Evolutionary conservation across 2,888 invertebrate species (phyloP).

Genomic region (Troilus luridus): DNA sequence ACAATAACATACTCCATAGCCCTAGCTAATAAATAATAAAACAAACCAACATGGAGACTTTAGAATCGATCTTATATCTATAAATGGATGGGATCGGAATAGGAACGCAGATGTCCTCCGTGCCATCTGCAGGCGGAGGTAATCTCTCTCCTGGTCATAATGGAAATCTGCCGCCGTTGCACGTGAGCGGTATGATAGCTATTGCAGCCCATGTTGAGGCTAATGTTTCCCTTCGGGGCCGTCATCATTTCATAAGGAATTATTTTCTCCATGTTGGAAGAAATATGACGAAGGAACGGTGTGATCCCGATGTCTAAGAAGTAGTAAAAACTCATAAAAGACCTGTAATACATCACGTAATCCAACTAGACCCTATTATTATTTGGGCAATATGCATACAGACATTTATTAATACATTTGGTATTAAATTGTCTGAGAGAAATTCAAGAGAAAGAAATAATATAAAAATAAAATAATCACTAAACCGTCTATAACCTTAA

Average conservation of each 20-base stretch:
- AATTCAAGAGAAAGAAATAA: too few relatives aligned
- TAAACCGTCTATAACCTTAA: too few relatives aligned
- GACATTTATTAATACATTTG: too few relatives aligned
- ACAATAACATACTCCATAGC: not conserved
- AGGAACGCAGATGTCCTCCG: constrained; percentile 38
- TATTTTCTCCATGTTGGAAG: too few relatives aligned
- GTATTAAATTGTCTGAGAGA: too few relatives aligned
- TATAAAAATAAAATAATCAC: too few relatives aligned
- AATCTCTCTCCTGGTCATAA: constrained; percentile 42
- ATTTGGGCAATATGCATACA: too few relatives aligned
- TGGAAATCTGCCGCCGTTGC: constrained; percentile 36
- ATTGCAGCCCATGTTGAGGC: not conserved
- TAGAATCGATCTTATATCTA: not conserved
- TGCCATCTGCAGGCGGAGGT: constrained; percentile 27
- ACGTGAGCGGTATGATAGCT: not conserved
- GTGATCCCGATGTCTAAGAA: too few relatives aligned
- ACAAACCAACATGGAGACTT: not conserved
- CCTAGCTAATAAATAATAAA: not conserved
- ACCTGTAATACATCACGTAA: too few relatives aligned
- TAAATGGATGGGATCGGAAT: not conserved
- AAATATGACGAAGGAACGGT: too few relatives aligned
- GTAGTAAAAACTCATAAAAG: too few relatives aligned
- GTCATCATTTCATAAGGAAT: not conserved
- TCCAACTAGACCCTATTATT: too few relatives aligned
- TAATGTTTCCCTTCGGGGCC: not conserved